A percentile compares a stretch with the other conserved stretches of the same genome.
phyloP scores from a whole-genome alignment of 1,140 invertebrate genomes.

The Oryctes rhinoceros region DNA sequence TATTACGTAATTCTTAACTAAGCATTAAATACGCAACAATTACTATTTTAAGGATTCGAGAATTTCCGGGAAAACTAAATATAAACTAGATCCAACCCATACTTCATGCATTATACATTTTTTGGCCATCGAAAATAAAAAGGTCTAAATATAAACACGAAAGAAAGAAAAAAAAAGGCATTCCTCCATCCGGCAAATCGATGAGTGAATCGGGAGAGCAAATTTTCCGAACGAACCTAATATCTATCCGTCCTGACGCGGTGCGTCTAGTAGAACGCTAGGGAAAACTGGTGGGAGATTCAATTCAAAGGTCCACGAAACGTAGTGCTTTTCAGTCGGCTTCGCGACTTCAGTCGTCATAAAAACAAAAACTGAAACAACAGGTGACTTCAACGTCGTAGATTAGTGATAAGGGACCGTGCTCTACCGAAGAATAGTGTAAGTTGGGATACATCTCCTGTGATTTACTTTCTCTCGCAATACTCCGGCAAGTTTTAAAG shows the following conservation, averaged over 20 bases:
- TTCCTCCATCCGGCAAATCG: not conserved
- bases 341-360: constrained; percentile 21
- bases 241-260: not conserved
- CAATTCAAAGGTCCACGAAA: not conserved
- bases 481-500: no score
- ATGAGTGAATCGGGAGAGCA: not conserved
- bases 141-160: not conserved
- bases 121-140: not conserved
- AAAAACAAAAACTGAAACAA: constrained; percentile 19
- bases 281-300: constrained; percentile 35
- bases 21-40: no score
- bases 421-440: not conserved
- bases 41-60: no score
- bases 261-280: not conserved
- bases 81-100: no score
- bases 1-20: no score
- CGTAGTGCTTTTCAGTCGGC: constrained; percentile 24
- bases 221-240: not conserved
- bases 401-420: not conserved
- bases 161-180: not conserved
- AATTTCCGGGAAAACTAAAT: no score
- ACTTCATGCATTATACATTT: not conserved
- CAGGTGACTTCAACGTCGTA: not conserved
- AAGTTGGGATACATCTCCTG: not conserved
- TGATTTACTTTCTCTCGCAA: not conserved